These are phyloP conservation scores for Cheilinus undulatus DNA, from an alignment of 2,113 vertebrate species.

Conservation along the genomic window DNA sequence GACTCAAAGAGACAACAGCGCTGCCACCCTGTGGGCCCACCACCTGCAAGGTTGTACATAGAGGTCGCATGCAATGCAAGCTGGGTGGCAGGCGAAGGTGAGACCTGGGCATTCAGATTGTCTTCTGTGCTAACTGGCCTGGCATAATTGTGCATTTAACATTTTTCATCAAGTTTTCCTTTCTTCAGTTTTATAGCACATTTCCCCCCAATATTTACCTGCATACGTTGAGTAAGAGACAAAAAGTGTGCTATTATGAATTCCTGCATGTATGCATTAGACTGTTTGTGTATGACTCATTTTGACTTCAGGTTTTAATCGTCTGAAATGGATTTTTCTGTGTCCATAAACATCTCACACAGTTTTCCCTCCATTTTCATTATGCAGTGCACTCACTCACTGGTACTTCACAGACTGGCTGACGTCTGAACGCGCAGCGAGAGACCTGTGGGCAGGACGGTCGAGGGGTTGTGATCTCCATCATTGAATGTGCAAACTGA, in stretches of 20 bases:
- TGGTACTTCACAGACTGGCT: conserved; percentile 7
- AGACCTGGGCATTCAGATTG: no score
- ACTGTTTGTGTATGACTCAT: not conserved
- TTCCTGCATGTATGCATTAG: not conserved
- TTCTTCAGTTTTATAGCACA: no score
- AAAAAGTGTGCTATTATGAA: not conserved
- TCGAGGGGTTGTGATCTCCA: conserved; percentile 32
- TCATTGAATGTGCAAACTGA: conserved; percentile 34
- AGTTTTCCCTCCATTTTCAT: not conserved
- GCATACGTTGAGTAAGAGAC: not conserved
- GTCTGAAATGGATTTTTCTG: conserved; percentile 7
- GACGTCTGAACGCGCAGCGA: conserved; percentile 20
- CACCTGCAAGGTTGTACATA: no score
- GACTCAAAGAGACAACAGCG: no score
- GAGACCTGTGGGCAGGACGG: conserved; percentile 19
- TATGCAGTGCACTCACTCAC: conserved; percentile 19
- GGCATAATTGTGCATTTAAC: no score
- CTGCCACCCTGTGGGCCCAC: no score
- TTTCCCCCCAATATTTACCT: no score
- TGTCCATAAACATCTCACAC: conserved; percentile 2
- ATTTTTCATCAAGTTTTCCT: no score
- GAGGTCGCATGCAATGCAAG: no score
- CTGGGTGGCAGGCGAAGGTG: no score
- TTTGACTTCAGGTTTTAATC: conserved; percentile 26
- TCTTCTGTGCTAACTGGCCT: no score